Conservation (phyloP, 2,113 vertebrate species). For the Coracopsis vasa region DNA sequence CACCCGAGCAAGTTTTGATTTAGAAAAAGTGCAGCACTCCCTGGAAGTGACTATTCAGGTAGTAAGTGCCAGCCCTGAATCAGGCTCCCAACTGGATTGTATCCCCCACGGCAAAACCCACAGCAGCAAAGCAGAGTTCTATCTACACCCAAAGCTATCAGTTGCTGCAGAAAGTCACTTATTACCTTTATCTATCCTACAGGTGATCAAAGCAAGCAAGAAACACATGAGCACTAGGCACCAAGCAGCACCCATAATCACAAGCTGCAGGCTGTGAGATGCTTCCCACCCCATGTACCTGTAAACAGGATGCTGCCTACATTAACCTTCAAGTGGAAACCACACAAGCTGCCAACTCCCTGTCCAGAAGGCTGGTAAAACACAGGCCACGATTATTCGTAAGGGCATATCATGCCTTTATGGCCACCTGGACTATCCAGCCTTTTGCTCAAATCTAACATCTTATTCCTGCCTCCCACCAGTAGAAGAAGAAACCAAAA, state of each 20-base stretch:
- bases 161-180: background rate
- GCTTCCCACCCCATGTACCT: background rate
- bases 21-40: background rate
- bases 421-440: background rate
- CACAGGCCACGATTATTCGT: accelerated
- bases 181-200: slow-evolving; percentile 6
- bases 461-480: background rate
- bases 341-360: background rate
- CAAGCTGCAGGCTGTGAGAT: background rate
- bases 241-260: background rate
- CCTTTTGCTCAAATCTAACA: background rate
- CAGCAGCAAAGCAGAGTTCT: background rate
- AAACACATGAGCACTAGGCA: background rate
- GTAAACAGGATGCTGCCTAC: background rate
- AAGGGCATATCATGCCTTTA: accelerated
- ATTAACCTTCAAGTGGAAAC: background rate
- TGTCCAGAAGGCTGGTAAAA: background rate
- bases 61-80: background rate
- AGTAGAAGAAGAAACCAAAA: background rate
- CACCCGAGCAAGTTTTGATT: background rate
- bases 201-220: slow-evolving; percentile 20
- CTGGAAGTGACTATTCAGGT: background rate
- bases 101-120: background rate
- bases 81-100: background rate
- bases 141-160: background rate